These are phyloP conservation scores for Shargacucullia verbasci DNA, from an alignment of 2,888 invertebrate species.

Conservation along the genomic window DNA sequence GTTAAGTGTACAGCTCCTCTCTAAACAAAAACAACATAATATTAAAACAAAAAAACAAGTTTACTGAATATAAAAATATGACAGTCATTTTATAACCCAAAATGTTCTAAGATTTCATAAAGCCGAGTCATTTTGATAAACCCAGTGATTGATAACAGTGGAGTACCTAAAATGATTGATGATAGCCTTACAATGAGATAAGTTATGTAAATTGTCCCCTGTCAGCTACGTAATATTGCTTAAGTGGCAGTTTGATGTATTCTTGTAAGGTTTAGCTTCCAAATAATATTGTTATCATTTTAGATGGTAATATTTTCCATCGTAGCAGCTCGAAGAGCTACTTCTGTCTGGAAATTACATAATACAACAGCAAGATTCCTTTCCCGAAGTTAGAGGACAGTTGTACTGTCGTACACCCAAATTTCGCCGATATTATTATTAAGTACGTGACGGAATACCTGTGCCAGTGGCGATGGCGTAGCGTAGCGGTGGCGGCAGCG, in stretches of 20 bases:
- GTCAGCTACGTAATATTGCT: constrained; percentile 7
- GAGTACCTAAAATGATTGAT: constrained; percentile 32
- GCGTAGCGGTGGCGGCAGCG: too few species aligned
- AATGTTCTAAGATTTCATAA: constrained; percentile 4
- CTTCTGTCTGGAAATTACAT: too few species aligned
- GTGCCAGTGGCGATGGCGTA: too few species aligned
- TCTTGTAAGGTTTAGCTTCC: not conserved
- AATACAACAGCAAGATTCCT: too few species aligned
- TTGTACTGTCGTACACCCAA: too few species aligned
- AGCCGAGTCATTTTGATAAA: constrained; percentile 27
- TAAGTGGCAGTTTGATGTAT: constrained; percentile 27
- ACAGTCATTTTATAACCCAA: not conserved
- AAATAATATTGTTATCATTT: not conserved
- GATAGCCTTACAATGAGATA: constrained; percentile 23
- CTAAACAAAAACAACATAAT: too few species aligned
- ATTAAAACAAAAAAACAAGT: too few species aligned
- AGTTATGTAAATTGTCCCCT: constrained; percentile 38
- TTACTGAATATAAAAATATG: not conserved
- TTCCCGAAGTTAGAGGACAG: too few species aligned
- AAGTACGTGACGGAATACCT: too few species aligned
- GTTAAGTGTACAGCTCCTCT: too few species aligned
- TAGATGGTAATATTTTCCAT: not conserved
- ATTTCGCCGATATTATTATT: too few species aligned
- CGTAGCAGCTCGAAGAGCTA: too few species aligned
- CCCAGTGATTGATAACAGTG: constrained; percentile 23